Conservation (phyloP, 1,140 invertebrate genomes). For the Drosophila grimshawi region DNA sequence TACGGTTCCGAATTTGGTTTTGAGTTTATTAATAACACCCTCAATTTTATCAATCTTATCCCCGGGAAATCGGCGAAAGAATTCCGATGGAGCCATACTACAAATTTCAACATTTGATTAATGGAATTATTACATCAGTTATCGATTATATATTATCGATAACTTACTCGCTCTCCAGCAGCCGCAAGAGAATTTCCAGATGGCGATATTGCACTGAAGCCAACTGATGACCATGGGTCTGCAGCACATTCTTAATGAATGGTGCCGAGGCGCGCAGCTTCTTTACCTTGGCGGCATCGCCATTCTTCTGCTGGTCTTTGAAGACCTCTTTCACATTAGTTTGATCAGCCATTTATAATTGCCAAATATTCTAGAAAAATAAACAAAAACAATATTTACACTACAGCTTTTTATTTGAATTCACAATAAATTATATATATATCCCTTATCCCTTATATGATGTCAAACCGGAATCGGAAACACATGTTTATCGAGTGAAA, state of each 20-base stretch:
- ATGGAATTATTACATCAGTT: neutral
- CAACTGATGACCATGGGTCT: constrained; percentile 8
- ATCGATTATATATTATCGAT: neutral
- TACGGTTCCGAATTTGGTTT: constrained; percentile 48
- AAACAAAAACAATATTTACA: no score
- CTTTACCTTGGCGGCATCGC: constrained; percentile 14
- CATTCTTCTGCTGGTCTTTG: neutral
- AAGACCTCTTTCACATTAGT: neutral
- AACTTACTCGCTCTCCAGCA: constrained; percentile 56
- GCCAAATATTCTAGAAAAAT: no score
- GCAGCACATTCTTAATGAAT: constrained; percentile 44
- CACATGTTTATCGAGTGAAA: no score
- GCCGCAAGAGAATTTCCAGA: constrained; percentile 18
- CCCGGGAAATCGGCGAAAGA: constrained; percentile 5
- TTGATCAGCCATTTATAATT: constrained; percentile 23
- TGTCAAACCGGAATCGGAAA: no score
- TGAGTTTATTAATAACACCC: constrained; percentile 41
- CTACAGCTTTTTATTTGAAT: neutral
- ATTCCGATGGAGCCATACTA: constrained; percentile 6
- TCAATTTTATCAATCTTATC: constrained; percentile 48
- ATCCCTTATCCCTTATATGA: no score
- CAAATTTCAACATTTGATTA: neutral
- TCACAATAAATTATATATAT: neutral
- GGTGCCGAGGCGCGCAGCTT: constrained; percentile 32
- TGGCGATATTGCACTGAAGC: constrained; percentile 33